Conservation (phyloP, 2,113 vertebrate species). For the Lethenteron reissneri region DNA sequence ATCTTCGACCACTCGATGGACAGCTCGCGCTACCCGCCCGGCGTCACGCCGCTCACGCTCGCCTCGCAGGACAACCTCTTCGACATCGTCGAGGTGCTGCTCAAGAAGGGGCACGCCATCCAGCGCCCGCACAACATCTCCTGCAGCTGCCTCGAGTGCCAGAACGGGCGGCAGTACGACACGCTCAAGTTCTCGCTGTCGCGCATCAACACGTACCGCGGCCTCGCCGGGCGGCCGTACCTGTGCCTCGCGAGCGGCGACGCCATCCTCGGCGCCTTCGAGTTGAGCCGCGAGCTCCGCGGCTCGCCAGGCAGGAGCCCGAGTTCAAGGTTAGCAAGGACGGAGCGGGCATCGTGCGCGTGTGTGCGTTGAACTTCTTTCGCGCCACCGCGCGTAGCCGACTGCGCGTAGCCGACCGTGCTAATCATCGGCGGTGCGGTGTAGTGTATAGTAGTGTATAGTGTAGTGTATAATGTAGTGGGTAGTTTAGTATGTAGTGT, state of each 20-base stretch:
- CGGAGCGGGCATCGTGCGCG: no score
- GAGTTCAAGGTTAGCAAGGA: slow-evolving; percentile 48
- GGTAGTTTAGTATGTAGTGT: no score
- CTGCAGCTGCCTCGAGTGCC: slow-evolving; percentile 55
- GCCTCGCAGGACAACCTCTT: slow-evolving; percentile 71
- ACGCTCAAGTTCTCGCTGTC: slow-evolving; percentile 67
- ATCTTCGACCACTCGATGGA: slow-evolving; percentile 64
- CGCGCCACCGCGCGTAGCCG: no score
- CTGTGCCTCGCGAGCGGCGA: slow-evolving; percentile 49
- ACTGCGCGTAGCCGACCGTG: no score
- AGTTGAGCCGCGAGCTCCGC: slow-evolving; percentile 47
- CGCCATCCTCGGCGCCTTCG: slow-evolving; percentile 50
- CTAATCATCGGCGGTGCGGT: no score
- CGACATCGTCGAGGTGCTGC: slow-evolving; percentile 53
- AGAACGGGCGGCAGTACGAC: slow-evolving; percentile 50
- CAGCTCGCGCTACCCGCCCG: slow-evolving; percentile 56
- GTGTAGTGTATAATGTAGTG: no score
- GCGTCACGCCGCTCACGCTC: slow-evolving; percentile 54
- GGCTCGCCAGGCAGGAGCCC: slow-evolving; percentile 50
- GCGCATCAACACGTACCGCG: slow-evolving; percentile 63
- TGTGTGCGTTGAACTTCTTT: no score
- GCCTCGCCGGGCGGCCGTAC: slow-evolving; percentile 55
- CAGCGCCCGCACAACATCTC: slow-evolving; percentile 50
- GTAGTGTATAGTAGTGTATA: no score
- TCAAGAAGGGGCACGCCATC: slow-evolving; percentile 48